These are phyloP conservation scores for Copidosoma aretas DNA, from an alignment of 2,888 invertebrate genomes.

Conservation along the genomic window DNA sequence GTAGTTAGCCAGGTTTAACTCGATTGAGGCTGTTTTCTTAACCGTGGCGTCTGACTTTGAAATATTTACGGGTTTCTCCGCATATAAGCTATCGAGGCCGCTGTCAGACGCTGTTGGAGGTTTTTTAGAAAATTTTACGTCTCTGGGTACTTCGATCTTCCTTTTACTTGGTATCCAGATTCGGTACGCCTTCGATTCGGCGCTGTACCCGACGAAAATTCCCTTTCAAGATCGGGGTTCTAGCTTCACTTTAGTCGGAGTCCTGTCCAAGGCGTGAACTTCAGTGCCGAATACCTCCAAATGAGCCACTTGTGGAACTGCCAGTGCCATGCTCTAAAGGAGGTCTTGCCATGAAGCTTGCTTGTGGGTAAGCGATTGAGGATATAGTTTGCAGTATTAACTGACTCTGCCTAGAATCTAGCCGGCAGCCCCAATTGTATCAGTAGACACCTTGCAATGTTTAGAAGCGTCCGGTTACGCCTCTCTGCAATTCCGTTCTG, in stretches of 20 bases:
- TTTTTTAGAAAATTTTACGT: no score
- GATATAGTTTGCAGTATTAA: not conserved
- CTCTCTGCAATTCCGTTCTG: slow-evolving; percentile 54
- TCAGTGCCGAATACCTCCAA: not conserved
- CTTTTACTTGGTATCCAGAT: not conserved
- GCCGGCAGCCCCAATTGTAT: not conserved
- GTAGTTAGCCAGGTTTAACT: no score
- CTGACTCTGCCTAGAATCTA: not conserved
- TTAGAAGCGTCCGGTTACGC: slow-evolving; percentile 41
- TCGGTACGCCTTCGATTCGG: no score
- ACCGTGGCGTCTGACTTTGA: no score
- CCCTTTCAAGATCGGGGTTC: no score
- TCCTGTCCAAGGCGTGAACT: not conserved
- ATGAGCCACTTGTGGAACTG: not conserved
- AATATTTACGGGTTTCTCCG: no score
- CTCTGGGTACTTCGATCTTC: not conserved
- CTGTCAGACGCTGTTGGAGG: no score
- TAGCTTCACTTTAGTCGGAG: not conserved
- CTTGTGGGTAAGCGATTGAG: not conserved
- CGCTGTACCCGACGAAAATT: no score
- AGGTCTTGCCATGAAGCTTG: not conserved
- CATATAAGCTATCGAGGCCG: no score
- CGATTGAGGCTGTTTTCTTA: no score
- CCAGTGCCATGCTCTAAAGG: not conserved
- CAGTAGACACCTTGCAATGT: slow-evolving; percentile 43